phyloP scores from a whole-genome alignment of 2,113 vertebrate species.

The Chlamydotis undulata region DNA sequence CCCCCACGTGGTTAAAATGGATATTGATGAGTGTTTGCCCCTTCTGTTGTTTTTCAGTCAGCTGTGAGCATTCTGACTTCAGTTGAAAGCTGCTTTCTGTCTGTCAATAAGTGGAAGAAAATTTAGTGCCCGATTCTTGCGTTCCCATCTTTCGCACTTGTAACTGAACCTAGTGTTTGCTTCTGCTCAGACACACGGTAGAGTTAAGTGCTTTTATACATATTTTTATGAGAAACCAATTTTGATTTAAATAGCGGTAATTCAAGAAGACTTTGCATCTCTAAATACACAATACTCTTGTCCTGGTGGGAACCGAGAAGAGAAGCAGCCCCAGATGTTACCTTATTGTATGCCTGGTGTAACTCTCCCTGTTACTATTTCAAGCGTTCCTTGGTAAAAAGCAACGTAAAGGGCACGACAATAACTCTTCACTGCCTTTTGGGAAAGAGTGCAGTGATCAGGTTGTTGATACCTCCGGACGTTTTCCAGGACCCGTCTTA shows the following conservation, averaged over 20 bases:
- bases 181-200: fast-evolving
- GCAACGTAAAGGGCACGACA: fast-evolving
- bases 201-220: neutral
- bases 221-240: neutral
- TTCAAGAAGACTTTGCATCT: neutral
- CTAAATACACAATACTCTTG: neutral
- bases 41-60: neutral
- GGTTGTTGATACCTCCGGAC: neutral
- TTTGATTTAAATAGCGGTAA: neutral
- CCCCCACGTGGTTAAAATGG: neutral
- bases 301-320: neutral
- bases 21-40: neutral
- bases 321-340: neutral
- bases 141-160: neutral
- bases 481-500: neutral
- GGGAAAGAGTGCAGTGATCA: neutral
- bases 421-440: neutral
- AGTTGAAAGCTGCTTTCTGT: neutral
- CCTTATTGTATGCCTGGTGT: neutral
- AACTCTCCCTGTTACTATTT: neutral
- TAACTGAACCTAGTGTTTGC: neutral
- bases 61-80: neutral
- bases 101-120: neutral
- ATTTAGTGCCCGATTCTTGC: neutral
- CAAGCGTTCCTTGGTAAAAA: neutral